Evolutionary conservation across 2,797 vertebrate genomes (phyloP).

Genomic region (Periparus ater): DNA sequence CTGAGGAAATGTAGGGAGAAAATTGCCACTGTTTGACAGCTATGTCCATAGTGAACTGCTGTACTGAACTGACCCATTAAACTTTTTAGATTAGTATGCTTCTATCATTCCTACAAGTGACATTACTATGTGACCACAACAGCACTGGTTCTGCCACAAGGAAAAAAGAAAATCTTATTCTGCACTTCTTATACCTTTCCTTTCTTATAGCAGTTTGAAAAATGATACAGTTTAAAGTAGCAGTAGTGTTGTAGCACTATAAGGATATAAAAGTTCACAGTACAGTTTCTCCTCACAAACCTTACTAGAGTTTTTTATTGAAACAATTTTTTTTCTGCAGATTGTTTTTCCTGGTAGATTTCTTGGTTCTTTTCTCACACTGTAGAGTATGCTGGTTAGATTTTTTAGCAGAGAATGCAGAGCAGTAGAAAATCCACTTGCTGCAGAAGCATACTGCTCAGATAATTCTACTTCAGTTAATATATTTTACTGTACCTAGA

Average conservation of each 20-base stretch:
- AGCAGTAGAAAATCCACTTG: neutral
- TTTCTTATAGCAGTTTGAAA: neutral
- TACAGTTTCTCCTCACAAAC: neutral
- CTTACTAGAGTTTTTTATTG: conserved; percentile 5
- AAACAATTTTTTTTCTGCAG: neutral
- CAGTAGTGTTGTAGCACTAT: neutral
- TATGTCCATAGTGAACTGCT: neutral
- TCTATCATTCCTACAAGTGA: neutral
- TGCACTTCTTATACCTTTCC: neutral
- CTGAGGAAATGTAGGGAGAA: neutral
- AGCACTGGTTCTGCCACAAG: neutral
- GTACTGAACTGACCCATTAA: neutral
- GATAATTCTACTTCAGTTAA: rapidly evolving
- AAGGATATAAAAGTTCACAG: conserved; percentile 24
- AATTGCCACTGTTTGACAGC: neutral
- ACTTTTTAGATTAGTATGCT: neutral
- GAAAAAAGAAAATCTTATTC: neutral
- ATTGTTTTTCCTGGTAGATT: neutral
- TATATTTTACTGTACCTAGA: neutral
- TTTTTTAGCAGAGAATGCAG: neutral
- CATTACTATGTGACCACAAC: neutral
- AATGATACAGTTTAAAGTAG: conserved; percentile 11
- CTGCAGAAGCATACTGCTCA: neutral
- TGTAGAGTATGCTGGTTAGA: neutral
- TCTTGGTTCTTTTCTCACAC: neutral